Evolutionary conservation across 2,113 vertebrate genomes (phyloP).

Genomic region (Solea senegalensis): DNA sequence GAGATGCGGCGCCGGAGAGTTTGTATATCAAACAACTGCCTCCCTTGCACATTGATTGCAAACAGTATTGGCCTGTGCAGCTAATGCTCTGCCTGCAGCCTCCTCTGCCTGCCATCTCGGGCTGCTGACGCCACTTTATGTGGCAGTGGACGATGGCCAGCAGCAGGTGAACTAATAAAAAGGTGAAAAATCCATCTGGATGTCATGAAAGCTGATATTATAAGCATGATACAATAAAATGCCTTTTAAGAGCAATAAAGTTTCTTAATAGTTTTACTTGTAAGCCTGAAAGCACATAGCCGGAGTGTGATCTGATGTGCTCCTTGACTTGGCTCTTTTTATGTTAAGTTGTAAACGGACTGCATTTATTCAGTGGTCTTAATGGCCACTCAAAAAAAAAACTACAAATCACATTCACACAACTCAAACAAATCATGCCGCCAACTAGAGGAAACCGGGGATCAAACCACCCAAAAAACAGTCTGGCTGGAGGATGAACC

Average conservation of each 20-base stretch:
- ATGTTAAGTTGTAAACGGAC: neutral
- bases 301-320: neutral
- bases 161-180: constrained; percentile 30
- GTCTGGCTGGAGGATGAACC: too few species aligned
- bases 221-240: neutral
- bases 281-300: neutral
- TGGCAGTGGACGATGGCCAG: constrained; percentile 17
- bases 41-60: constrained; percentile 56
- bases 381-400: neutral
- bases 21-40: constrained; percentile 29
- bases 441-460: too few species aligned
- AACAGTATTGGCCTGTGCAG: constrained; percentile 38
- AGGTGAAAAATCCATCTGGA: constrained; percentile 9
- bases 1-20: neutral
- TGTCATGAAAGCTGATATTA: neutral
- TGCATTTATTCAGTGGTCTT: neutral
- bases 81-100: constrained; percentile 42
- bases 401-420: neutral
- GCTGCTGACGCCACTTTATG: constrained; percentile 21
- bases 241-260: neutral
- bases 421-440: neutral
- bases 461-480: too few species aligned
- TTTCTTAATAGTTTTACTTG: too few species aligned
- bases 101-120: constrained; percentile 33
- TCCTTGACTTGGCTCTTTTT: neutral